Conservation (phyloP, 2,888 invertebrate genomes). For the Schizaphis graminum region DNA sequence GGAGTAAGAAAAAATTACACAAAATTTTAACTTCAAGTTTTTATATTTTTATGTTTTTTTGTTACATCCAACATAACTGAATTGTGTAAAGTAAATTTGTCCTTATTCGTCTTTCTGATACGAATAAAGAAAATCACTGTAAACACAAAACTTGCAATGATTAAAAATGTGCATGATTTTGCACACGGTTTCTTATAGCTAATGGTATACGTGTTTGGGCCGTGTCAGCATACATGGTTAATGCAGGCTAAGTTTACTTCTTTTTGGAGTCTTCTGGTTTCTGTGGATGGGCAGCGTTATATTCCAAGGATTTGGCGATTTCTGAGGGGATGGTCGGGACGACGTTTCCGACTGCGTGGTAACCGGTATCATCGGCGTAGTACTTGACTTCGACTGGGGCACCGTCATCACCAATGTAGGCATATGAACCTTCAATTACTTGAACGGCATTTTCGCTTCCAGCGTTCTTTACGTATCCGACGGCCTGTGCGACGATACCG, state of each 20-base stretch:
- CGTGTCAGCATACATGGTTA: not conserved
- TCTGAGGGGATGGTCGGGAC: conserved; percentile 67
- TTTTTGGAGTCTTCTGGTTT: conserved; percentile 58
- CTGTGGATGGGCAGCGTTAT: conserved; percentile 55
- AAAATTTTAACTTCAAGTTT: conserved; percentile 6
- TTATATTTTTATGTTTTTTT: conserved; percentile 43
- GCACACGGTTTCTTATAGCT: not conserved
- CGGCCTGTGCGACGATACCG: conserved; percentile 74
- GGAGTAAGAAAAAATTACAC: not conserved
- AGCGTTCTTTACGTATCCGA: conserved; percentile 70
- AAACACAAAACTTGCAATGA: not conserved
- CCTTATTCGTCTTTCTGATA: not conserved
- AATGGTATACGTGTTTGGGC: conserved; percentile 37
- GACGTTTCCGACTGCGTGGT: conserved; percentile 75
- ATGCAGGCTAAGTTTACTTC: conserved; percentile 10
- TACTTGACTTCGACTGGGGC: conserved; percentile 68
- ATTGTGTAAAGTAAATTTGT: conserved; percentile 1
- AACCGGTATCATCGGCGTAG: conserved; percentile 70
- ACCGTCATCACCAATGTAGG: conserved; percentile 69
- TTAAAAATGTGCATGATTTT: not conserved
- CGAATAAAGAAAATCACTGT: not conserved
- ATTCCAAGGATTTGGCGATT: conserved; percentile 65
- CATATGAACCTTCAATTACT: conserved; percentile 69
- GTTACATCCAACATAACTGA: conserved; percentile 49
- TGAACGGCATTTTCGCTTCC: conserved; percentile 68